phyloP scores from a whole-genome alignment of 2,113 vertebrate species.

The Pseudopipra pipra region DNA sequence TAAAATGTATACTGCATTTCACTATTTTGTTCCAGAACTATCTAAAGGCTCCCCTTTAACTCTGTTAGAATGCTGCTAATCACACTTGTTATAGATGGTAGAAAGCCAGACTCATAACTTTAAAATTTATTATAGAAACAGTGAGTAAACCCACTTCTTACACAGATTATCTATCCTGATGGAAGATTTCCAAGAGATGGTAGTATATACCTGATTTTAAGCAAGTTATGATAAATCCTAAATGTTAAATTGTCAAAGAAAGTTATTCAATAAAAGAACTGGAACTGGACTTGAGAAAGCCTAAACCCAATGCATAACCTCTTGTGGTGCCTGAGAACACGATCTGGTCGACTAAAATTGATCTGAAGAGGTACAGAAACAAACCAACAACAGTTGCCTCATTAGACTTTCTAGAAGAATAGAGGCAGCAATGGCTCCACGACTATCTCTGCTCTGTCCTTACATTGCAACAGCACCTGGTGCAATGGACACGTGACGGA shows the following conservation, averaged over 20 bases:
- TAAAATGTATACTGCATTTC: not conserved
- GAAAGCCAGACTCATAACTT: not conserved
- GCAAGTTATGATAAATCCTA: not conserved
- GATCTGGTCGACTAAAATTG: not conserved
- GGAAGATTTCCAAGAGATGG: not conserved
- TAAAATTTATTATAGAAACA: not conserved
- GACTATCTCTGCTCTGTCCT: not conserved
- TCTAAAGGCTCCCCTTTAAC: not conserved
- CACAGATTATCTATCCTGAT: not conserved
- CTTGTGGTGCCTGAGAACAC: not conserved
- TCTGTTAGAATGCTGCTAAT: not conserved
- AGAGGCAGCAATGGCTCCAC: not conserved
- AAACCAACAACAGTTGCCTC: not conserved
- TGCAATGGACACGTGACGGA: fast-evolving
- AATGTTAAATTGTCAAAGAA: not conserved
- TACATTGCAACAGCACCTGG: fast-evolving
- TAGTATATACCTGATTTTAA: not conserved
- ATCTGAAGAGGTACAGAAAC: not conserved
- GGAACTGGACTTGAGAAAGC: not conserved
- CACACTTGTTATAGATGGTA: not conserved
- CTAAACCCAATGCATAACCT: not conserved
- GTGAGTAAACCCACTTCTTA: not conserved
- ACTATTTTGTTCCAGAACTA: not conserved
- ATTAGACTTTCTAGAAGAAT: not conserved
- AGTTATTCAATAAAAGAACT: not conserved